Base-by-base conservation (phyloP, 92 coral and sea anemone genomes). In the Pocillopora meandrina region DNA sequence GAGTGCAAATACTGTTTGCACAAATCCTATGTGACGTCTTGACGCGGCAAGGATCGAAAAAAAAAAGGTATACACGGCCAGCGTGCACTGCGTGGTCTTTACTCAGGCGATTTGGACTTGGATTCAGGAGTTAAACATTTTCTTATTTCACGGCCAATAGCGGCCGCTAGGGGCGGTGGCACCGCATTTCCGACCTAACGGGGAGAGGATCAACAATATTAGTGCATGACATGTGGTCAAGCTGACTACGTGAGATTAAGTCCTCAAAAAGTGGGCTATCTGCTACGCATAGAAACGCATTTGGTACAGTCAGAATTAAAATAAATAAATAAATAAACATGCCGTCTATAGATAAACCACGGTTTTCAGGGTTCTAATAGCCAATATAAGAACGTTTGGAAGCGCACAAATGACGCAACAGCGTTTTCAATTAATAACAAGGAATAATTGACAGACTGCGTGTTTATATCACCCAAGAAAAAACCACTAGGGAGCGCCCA, bases 151-250 rank as follows among this genome's bases (percentile, higher is more conserved):
- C 93, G 91, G 76, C 98, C 98, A 77, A 95, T 91, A 12, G 98
- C 98, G 31, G 91, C 92, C 14, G 98, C 98, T 81, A 95, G 77
- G 26, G 98, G 98, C 18, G 98, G 98, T 10, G 98, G 98, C 16
- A 95, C 98, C 12, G 98, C 98, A 72, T 95, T 95, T 12, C 98
- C 98, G 58, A 95, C 89, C 98, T 95, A 60, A 57, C 77, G 60
- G 71, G 74, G 12, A 42, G 34, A 52, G 56, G 47, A 10, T 23
- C 59, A 73, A 70, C 33, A 69, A 71, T 49, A 59, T 78, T 26
- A 74, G 56, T 69, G n/a, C 5, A 42, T 68, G 62, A 59, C 14
- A 12, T 1, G 62, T 16, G 10, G 31, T 12, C 16, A 68, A 9
- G n/a, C 18, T 10, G 64, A 65, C 21, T 20, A 65, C 35, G 35